Base-by-base conservation (phyloP, 2,113 vertebrate genomes). In the Sylvilagus bachmani region DNA sequence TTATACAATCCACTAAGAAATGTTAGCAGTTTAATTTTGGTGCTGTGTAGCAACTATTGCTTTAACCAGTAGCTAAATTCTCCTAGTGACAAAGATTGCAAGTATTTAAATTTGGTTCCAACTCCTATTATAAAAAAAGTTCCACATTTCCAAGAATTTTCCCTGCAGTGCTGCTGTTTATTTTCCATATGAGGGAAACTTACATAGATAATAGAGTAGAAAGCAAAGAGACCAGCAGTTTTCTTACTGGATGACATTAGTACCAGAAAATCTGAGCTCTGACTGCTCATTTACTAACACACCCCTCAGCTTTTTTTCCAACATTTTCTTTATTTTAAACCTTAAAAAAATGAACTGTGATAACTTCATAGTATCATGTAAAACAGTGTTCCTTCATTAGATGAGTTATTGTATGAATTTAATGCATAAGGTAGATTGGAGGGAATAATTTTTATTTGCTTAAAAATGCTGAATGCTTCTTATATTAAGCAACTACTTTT, bases 11-110 rank as follows among this genome's bases (percentile, higher is more conserved):
- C 51, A 84, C 38, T 21, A 87, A 95, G 89, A 83, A 81, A 93
- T n/a, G 79, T 71, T 27, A 93, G 69, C 31, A 94, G 21, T 75
- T 96, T 97, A 89, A 64, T 83, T 96, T 77, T 81, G 74, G 67
- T 96, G 7, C 62, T 44, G 24, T 86, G 33, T 38, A 86, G 89
- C 0, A 3, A 93, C 75, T 97, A 62, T 44, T 95, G 79, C 78
- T 4, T 27, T 79, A 82, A 84, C 83, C 87, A 71, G 55, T 38
- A 86, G 36, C 36, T 55, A 83, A 64, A 79, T 92, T 89, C 92
- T 91, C 74, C n/a, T 81, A 66, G 24, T 73, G 27, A 78, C 33
- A 38, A 31, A 86, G 11, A 51, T 90, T 89, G 49, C 27, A 96
- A 86, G 83, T 77, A 79, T 58, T 89, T 78, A 82, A 75, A 73